A percentile compares a stretch with the other conserved stretches of the same genome.
Conservation (phyloP, 2,113 vertebrate species). For the Mystacornis crossleyi region DNA sequence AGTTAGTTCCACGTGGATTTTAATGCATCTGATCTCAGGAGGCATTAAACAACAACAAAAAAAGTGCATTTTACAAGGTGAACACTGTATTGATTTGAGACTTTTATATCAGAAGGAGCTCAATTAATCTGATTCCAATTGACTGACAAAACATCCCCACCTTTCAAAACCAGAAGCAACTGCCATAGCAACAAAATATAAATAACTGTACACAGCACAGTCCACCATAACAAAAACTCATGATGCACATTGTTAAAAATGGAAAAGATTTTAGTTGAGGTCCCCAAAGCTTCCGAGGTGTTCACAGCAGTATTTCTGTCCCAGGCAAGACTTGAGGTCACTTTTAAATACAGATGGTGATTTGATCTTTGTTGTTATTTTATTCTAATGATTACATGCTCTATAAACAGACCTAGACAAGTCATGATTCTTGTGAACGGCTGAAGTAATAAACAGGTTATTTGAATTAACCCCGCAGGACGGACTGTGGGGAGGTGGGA, state of each 20-base stretch:
- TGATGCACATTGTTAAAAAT: not conserved
- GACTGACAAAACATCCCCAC: not conserved
- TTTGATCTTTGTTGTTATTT: slow-evolving; percentile 44
- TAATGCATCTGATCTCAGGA: slow-evolving; percentile 23
- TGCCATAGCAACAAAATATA: not conserved
- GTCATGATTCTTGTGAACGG: not conserved
- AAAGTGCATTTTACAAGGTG: slow-evolving; percentile 9
- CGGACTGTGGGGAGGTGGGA: not conserved
- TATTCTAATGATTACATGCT: slow-evolving; percentile 51
- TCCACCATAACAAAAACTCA: not conserved
- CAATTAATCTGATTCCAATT: slow-evolving; percentile 22
- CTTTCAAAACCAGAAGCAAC: not conserved
- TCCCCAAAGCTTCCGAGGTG: not conserved
- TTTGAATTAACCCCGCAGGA: not conserved
- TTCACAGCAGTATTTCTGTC: not conserved
- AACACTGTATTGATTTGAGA: slow-evolving; percentile 12
- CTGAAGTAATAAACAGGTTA: not conserved
- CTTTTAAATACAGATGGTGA: not conserved
- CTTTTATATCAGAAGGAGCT: not conserved
- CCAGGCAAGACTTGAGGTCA: slow-evolving; percentile 1
- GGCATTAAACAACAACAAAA: not conserved
- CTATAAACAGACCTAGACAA: slow-evolving; percentile 36
- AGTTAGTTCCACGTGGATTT: slow-evolving; percentile 9
- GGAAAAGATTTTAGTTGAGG: not conserved
- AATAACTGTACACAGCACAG: not conserved